Evolutionary conservation across 2,888 invertebrate species (phyloP).

Genomic region (Drymonia ruficornis): DNA sequence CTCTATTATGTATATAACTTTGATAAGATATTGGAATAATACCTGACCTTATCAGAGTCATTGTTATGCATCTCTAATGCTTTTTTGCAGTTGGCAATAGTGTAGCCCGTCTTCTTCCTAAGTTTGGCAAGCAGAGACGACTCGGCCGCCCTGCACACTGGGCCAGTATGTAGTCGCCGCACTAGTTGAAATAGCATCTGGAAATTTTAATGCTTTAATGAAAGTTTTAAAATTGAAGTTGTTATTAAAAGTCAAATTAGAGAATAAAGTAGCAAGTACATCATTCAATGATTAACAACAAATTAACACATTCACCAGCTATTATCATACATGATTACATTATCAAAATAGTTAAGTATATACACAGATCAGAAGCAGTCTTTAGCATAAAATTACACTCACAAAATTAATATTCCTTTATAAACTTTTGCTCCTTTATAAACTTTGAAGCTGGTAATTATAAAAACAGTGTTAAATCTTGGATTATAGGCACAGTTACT

Average conservation of each 20-base stretch:
- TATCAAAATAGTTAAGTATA: no score
- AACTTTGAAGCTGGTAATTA: background rate
- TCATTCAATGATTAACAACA: background rate
- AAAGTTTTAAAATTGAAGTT: no score
- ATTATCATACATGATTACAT: constrained; percentile 5
- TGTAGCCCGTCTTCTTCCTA: constrained; percentile 97
- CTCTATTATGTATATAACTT: background rate
- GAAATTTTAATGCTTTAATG: constrained; percentile 41
- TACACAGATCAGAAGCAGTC: constrained; percentile 8
- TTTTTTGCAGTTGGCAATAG: constrained; percentile 98
- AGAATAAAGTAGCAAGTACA: background rate
- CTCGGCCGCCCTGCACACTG: constrained; percentile 82
- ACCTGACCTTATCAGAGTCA: constrained; percentile 89
- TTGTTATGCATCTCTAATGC: constrained; percentile 96
- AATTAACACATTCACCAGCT: background rate
- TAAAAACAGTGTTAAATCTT: constrained; percentile 10
- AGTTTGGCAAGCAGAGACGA: constrained; percentile 92
- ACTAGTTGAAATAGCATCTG: constrained; percentile 87
- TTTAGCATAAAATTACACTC: constrained; percentile 23
- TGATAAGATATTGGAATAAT: background rate
- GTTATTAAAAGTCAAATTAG: no score
- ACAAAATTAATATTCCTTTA: constrained; percentile 21
- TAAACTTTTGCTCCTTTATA: constrained; percentile 8
- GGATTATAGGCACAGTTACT: constrained; percentile 1
- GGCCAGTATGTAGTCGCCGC: constrained; percentile 84